Percentiles rank a stretch among this genome's conserved stretches.
These are phyloP conservation scores for Muntiacus reevesi DNA, from an alignment of 2,113 vertebrate species.

Conservation along the genomic window DNA sequence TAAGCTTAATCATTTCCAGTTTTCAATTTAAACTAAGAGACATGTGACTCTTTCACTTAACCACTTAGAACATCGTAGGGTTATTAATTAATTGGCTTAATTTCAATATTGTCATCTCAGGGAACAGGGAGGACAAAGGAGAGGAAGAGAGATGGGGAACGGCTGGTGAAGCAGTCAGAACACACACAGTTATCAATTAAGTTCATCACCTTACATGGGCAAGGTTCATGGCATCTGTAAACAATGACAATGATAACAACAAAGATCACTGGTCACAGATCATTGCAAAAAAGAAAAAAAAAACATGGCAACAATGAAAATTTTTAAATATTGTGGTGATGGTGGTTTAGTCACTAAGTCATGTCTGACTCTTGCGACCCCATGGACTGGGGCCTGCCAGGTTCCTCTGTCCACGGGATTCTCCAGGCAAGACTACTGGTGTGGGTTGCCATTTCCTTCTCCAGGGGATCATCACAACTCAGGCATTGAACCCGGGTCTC, in stretches of 20 bases:
- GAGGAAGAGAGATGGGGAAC: neutral
- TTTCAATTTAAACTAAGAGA: neutral
- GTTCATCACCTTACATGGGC: neutral
- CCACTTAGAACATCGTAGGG: neutral
- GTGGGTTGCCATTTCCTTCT: neutral
- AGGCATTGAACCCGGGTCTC: neutral
- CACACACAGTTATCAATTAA: neutral
- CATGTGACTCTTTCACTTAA: neutral
- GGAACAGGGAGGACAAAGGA: neutral
- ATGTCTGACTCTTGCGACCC: neutral
- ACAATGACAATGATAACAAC: neutral
- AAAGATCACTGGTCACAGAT: neutral
- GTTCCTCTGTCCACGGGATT: neutral
- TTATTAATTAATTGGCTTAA: neutral
- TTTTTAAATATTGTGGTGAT: neutral
- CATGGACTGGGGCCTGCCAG: neutral
- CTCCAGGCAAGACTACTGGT: neutral
- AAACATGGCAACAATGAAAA: neutral
- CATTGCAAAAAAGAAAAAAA: too few relatives aligned
- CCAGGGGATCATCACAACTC: neutral
- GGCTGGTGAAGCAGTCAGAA: neutral
- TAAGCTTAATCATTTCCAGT: neutral
- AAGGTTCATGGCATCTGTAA: neutral
- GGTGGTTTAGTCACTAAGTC: neutral
- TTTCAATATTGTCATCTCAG: neutral